Percentiles rank a stretch among this genome's conserved stretches.
phyloP scores from a whole-genome alignment of 2,888 invertebrate genomes.

The Anoplius nigerrimus region DNA sequence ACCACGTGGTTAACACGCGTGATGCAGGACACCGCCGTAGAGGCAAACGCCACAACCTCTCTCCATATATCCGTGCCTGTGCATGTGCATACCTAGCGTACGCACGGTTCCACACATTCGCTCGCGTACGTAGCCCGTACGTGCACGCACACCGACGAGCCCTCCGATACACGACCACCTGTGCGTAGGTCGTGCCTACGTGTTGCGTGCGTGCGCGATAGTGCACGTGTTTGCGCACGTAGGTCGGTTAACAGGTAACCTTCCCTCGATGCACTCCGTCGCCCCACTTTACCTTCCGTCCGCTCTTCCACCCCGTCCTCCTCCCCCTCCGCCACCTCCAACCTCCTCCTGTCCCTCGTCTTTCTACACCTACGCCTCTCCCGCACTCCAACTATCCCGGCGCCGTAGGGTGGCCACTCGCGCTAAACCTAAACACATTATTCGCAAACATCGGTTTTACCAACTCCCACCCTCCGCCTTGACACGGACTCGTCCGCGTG shows the following conservation, averaged over 20 bases:
- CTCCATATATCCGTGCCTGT: too few relatives aligned
- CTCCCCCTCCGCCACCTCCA: not conserved
- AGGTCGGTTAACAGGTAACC: conserved; percentile 3
- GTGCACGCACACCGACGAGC: not conserved
- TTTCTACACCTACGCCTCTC: not conserved
- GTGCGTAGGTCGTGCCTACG: conserved; percentile 20
- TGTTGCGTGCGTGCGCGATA: conserved; percentile 19
- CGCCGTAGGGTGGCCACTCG: conserved; percentile 21
- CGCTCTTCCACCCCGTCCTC: not conserved
- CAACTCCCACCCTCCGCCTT: conserved; percentile 9
- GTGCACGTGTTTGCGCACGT: conserved; percentile 2
- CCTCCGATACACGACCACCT: conserved; percentile 20
- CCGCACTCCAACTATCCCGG: not conserved
- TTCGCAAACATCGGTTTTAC: conserved; percentile 38
- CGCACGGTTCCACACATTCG: too few relatives aligned
- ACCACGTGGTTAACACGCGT: conserved; percentile 55
- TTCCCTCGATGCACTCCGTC: not conserved
- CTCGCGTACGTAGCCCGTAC: too few relatives aligned
- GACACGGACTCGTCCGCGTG: too few relatives aligned
- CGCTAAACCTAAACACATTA: conserved; percentile 32
- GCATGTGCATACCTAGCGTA: not conserved
- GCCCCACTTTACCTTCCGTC: conserved; percentile 5
- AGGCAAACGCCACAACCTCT: conserved; percentile 18
- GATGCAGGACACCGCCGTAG: conserved; percentile 30
- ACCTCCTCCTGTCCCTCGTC: not conserved